Evolutionary conservation across 1,140 invertebrate genomes (phyloP), one percentile per base, ranked within the genome.

Genomic region (Globodera rostochiensis): DNA sequence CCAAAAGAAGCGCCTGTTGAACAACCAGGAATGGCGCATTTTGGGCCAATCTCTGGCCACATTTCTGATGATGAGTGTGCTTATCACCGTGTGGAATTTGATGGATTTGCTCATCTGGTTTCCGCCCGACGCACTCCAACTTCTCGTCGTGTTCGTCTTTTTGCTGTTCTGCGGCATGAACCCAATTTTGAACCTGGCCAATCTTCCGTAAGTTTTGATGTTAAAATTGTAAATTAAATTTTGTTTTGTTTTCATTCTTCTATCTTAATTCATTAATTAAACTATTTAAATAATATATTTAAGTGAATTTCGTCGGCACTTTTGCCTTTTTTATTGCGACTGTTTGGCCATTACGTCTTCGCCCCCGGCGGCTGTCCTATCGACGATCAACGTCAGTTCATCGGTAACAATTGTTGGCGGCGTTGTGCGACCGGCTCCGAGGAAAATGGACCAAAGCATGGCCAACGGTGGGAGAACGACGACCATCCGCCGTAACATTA

Each of bases 141-240:
- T 71, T 9, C 69, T 71, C 46, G 15, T 0, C n/a, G 36, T 45
- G 8, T 36, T 71, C 36, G 4, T 47, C 69, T 71, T 71, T 47
- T 71, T 71, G 69, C 36, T 71, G 36, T 71, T 36, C 69, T 71
- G 69, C 36, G 69, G 69, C 69, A 71, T 71, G n/a, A 71, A 71
- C 25, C 69, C 69, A 71, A 71, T 71, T 47, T 47, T 71, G 36
- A 25, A 45, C 36, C 6, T 71, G 69, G 7, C 9, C 46, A 71
- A n/a, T 45, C 25, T 45, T 47, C 69, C 69, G 69, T 71, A 47
- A 45, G 69, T 45, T 45, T 47, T 71, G 19, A n/a, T 6, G 36
- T 0, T 9, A 3, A 36, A 70, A 70, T n/a, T 71, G 13, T 64
- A 19, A 64, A n/a, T 64, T 64, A 4, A 60, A 15, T 53, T 4